Conservation (phyloP, 2,113 vertebrate species). For the Scomber colias region DNA sequence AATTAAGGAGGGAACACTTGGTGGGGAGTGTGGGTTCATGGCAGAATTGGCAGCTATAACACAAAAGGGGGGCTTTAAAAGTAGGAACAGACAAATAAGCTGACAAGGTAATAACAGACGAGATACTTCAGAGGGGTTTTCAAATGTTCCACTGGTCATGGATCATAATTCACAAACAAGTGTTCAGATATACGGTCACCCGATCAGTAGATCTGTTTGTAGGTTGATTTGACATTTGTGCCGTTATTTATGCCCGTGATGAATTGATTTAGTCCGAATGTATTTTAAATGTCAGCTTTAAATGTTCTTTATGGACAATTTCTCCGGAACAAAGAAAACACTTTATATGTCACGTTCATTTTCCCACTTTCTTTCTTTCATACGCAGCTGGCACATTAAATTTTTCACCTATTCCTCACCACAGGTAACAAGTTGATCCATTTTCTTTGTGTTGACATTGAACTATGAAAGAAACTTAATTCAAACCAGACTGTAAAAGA, state of each 20-base stretch:
- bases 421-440: not conserved
- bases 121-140: conserved; percentile 27
- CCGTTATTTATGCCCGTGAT: conserved; percentile 44
- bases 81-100: conserved; percentile 64
- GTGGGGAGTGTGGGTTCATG: conserved; percentile 51
- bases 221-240: conserved; percentile 51
- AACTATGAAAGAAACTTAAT: conserved; percentile 31
- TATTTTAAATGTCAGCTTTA: conserved; percentile 53
- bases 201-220: conserved; percentile 14
- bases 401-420: conserved; percentile 9
- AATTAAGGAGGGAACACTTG: conserved; percentile 73
- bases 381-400: not conserved
- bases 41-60: conserved; percentile 63
- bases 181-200: conserved; percentile 15
- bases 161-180: conserved; percentile 55
- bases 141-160: conserved; percentile 39
- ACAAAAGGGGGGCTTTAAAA: conserved; percentile 25
- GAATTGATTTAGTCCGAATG: conserved; percentile 38
- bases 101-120: conserved; percentile 72
- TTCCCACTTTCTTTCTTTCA: not conserved
- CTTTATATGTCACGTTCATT: conserved; percentile 6
- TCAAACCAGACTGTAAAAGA: conserved; percentile 37
- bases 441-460: conserved; percentile 11
- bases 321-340: not conserved
- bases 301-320: conserved; percentile 3